Conservation (phyloP, 2,113 vertebrate species). For the Craseonycteris thonglongyai region DNA sequence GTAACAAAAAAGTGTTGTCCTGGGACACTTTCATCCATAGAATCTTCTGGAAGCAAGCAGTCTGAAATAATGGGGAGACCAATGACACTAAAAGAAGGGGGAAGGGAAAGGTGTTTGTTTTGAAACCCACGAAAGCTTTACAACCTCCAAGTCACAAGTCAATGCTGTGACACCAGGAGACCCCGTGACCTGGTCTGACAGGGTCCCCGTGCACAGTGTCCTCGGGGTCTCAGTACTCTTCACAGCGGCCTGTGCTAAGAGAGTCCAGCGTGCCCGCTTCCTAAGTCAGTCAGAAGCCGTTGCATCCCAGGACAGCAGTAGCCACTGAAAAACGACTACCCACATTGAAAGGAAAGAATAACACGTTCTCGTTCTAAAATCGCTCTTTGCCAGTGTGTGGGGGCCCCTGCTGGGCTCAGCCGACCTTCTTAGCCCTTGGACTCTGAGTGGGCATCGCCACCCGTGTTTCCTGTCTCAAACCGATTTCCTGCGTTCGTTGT, state of each 20-base stretch:
- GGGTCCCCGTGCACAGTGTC: fast-evolving
- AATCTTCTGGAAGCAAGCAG: background rate
- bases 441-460: background rate
- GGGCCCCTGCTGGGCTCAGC: fast-evolving
- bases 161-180: no score
- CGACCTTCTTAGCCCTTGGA: background rate
- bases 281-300: background rate
- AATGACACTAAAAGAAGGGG: background rate
- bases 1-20: background rate
- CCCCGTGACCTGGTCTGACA: fast-evolving
- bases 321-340: background rate
- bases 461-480: background rate
- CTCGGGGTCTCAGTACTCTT: background rate
- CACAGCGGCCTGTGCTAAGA: background rate
- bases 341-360: background rate
- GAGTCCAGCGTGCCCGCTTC: background rate
- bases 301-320: background rate
- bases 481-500: background rate
- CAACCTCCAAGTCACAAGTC: background rate
- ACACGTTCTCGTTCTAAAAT: background rate
- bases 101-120: background rate
- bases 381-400: background rate
- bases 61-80: background rate
- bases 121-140: background rate
- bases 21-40: background rate